Percentiles rank a stretch among this genome's conserved stretches.
Evolutionary conservation across 1,140 invertebrate genomes (phyloP).

Genomic region (Nilaparvata lugens): DNA sequence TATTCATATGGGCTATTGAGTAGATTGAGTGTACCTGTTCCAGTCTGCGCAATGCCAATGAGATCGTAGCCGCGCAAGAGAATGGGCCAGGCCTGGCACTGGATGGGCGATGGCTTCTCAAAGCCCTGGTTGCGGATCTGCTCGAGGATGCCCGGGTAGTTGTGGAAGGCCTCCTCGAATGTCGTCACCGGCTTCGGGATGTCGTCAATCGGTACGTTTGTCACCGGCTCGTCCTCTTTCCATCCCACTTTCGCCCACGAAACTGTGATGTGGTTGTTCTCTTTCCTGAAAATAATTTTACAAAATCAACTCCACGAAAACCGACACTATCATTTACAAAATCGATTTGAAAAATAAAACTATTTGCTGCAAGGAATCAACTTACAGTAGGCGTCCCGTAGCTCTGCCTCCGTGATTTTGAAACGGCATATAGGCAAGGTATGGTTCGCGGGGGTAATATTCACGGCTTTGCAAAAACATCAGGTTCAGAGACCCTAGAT

Average conservation of each 20-base stretch:
- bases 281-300: conserved; percentile 30
- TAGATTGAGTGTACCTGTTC: conserved; percentile 80
- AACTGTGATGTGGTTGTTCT: conserved; percentile 57
- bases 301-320: no score
- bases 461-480: no score
- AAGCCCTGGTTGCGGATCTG: conserved; percentile 80
- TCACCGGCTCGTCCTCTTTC: conserved; percentile 41
- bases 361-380: no score
- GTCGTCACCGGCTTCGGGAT: conserved; percentile 76
- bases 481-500: no score
- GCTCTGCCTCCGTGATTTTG: no score
- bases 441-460: no score
- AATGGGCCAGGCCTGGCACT: conserved; percentile 82
- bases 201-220: conserved; percentile 35
- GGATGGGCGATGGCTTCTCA: conserved; percentile 79
- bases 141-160: conserved; percentile 72
- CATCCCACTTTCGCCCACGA: no score
- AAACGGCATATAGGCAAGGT: no score
- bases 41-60: conserved; percentile 90
- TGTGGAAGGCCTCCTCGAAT: conserved; percentile 74
- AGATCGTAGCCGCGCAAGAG: conserved; percentile 74
- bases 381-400: no score
- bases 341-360: no score
- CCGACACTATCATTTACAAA: no score
- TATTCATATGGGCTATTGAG: no score